Evolutionary conservation across 2,888 invertebrate genomes (phyloP).

Genomic region (Zelleria hepariella): DNA sequence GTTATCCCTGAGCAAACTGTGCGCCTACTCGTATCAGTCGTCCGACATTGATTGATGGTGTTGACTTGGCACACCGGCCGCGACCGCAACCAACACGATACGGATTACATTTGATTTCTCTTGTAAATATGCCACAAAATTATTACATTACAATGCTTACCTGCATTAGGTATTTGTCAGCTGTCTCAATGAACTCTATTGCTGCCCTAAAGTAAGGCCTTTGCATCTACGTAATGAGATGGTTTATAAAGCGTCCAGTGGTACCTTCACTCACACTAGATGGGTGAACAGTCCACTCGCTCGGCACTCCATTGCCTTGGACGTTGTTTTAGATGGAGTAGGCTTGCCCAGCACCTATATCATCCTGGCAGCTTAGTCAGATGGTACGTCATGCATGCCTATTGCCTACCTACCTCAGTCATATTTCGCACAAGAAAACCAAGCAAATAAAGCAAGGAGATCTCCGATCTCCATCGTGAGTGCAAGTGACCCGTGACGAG

Average conservation of each 20-base stretch:
- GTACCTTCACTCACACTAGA: no score
- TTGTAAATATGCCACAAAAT: neutral
- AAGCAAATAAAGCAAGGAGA: neutral
- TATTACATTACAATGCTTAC: neutral
- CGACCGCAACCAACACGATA: neutral
- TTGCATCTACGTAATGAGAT: no score
- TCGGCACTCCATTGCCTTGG: no score
- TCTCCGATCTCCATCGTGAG: neutral
- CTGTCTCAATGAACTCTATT: no score
- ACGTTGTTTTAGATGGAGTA: no score
- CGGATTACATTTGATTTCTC: constrained; percentile 5
- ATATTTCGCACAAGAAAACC: neutral
- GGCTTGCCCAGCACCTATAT: no score
- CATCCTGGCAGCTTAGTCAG: no score
- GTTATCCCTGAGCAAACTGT: neutral
- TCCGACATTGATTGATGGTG: constrained; percentile 1
- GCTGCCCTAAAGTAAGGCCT: no score
- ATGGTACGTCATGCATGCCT: no score
- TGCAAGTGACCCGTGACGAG: neutral
- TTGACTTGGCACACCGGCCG: neutral
- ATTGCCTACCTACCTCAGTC: no score
- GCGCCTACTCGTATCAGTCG: neutral
- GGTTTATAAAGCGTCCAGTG: no score
- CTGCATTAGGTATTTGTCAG: neutral
- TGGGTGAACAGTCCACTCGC: no score